phyloP scores from a whole-genome alignment of 92 coral and sea anemone genomes.

The Epizoanthus rinbou region DNA sequence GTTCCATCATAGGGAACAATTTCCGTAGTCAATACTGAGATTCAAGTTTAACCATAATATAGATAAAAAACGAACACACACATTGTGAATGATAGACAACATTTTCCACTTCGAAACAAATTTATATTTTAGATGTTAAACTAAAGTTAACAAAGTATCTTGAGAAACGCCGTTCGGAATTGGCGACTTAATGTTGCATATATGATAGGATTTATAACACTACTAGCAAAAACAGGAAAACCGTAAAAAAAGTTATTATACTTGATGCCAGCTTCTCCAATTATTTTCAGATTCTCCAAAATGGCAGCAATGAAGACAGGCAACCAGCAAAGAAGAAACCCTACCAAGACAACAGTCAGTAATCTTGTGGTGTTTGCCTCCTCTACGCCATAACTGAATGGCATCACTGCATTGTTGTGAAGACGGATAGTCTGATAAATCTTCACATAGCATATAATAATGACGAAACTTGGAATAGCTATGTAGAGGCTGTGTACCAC shows the following conservation, averaged over 20 bases:
- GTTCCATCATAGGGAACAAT: too few relatives aligned
- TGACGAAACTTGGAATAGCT: too few relatives aligned
- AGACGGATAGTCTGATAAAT: too few relatives aligned
- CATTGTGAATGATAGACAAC: too few relatives aligned
- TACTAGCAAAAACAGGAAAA: conserved; percentile 29
- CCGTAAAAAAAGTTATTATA: conserved; percentile 15
- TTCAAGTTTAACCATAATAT: too few relatives aligned
- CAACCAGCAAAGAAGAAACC: conserved; percentile 33
- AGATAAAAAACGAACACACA: too few relatives aligned
- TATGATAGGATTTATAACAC: conserved; percentile 20
- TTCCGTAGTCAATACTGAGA: too few relatives aligned
- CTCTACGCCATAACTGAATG: conserved; percentile 7
- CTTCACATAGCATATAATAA: too few relatives aligned
- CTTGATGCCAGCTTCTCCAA: conserved; percentile 20
- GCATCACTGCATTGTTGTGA: too few relatives aligned
- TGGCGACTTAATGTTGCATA: conserved; percentile 15
- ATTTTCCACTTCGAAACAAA: too few relatives aligned
- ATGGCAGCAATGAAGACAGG: conserved; percentile 14
- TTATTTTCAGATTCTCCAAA: conserved; percentile 1
- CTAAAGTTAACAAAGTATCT: not conserved
- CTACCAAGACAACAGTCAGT: conserved; percentile 26
- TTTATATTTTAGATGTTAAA: too few relatives aligned
- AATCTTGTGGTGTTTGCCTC: conserved; percentile 18
- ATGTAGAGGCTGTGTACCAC: too few relatives aligned
- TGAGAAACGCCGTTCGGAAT: conserved; percentile 27